phyloP scores from a whole-genome alignment of 92 coral and sea anemone genomes.

The Umimayanthus kanabou region DNA sequence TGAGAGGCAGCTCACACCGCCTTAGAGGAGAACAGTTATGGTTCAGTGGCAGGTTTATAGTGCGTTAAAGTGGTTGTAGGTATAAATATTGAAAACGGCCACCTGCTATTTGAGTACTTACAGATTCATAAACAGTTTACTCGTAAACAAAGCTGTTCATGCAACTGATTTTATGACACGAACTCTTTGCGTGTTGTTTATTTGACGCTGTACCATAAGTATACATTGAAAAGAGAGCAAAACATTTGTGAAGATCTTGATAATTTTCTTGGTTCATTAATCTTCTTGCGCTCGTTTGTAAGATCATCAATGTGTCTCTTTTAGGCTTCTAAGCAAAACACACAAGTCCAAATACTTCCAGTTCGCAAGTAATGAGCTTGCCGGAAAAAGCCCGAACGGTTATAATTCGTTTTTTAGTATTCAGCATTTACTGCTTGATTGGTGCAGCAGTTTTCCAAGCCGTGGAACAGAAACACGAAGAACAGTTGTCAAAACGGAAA shows the following conservation, averaged over 20 bases:
- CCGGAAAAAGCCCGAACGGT: slow-evolving; percentile 4
- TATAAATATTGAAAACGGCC: neutral
- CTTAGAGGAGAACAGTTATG: too few relatives aligned
- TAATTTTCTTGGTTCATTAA: too few relatives aligned
- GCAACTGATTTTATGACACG: neutral
- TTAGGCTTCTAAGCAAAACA: neutral
- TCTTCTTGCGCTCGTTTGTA: neutral
- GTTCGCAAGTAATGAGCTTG: neutral
- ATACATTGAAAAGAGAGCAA: too few relatives aligned
- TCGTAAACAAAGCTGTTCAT: neutral
- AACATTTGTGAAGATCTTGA: too few relatives aligned
- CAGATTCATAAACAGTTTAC: neutral
- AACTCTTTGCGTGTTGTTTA: neutral
- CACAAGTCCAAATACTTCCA: neutral
- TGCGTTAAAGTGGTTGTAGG: too few relatives aligned
- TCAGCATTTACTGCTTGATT: slow-evolving; percentile 25
- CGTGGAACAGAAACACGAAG: neutral
- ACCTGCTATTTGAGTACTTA: slow-evolving; percentile 9
- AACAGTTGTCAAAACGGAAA: neutral
- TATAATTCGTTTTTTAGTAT: slow-evolving; percentile 15
- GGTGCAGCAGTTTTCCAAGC: slow-evolving; percentile 34
- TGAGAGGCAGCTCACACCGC: too few relatives aligned
- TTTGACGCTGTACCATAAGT: too few relatives aligned
- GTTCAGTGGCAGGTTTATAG: too few relatives aligned
- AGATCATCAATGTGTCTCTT: neutral